phyloP scores from a whole-genome alignment of 2,888 invertebrate genomes.

The Eledone cirrhosa region DNA sequence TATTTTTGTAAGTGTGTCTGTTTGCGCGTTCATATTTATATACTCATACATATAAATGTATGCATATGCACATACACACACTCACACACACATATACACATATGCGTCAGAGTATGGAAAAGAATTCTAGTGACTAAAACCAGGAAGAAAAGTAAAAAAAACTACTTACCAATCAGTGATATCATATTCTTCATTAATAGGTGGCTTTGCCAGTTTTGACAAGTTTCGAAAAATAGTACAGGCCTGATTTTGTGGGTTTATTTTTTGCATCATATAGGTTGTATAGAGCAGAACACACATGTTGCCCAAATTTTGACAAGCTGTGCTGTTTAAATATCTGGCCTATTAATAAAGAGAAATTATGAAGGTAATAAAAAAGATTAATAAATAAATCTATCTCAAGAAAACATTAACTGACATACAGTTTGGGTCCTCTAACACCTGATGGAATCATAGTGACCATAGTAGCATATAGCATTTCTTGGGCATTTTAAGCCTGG shows the following conservation, averaged over 20 bases:
- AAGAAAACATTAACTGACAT: background rate
- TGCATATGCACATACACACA: no score
- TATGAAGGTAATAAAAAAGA: background rate
- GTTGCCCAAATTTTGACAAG: conserved; percentile 73
- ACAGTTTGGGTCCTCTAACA: background rate
- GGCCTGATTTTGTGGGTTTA: conserved; percentile 11
- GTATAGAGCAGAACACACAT: conserved; percentile 54
- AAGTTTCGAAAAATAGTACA: conserved; percentile 22
- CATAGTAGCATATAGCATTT: no score
- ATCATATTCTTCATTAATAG: background rate
- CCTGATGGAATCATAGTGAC: no score
- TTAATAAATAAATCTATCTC: background rate
- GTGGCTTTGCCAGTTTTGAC: background rate
- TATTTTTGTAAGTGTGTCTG: no score
- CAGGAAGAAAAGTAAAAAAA: no score
- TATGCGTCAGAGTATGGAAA: no score
- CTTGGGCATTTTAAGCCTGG: no score
- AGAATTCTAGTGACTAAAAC: no score
- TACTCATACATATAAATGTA: no score
- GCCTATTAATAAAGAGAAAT: background rate
- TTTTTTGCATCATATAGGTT: conserved; percentile 19
- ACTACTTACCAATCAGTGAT: background rate
- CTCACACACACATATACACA: no score
- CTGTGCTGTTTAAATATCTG: conserved; percentile 66
- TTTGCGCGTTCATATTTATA: no score